These are phyloP conservation scores for Pherbina coryleti DNA, from an alignment of 2,888 invertebrate genomes.

Conservation along the genomic window DNA sequence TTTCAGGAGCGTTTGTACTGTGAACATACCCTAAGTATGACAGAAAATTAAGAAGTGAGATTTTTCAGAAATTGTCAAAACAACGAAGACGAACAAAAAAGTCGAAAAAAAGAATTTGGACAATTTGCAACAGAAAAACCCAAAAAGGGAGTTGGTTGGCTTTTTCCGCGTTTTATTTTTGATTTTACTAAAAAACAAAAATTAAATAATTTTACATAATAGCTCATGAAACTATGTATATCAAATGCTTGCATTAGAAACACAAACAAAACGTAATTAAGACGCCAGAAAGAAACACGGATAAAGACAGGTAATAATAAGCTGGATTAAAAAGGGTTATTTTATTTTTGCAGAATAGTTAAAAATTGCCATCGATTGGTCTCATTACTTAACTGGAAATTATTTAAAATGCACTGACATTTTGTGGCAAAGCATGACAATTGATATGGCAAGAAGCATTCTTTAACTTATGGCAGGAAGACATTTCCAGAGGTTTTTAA, in stretches of 20 bases:
- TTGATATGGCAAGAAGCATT: too few species aligned
- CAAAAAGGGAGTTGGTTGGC: slow-evolving; percentile 30
- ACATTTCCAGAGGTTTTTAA: not conserved
- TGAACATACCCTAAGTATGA: not conserved
- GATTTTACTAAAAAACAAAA: slow-evolving; percentile 6
- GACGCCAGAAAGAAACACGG: not conserved
- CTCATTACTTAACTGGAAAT: not conserved
- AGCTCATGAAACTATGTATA: not conserved
- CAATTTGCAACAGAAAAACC: slow-evolving; percentile 22
- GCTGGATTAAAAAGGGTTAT: not conserved
- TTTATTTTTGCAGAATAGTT: not conserved
- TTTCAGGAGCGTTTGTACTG: not conserved
- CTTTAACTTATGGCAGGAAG: too few species aligned
- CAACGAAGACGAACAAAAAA: slow-evolving; percentile 4
- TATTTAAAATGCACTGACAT: not conserved
- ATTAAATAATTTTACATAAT: not conserved
- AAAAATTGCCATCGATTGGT: not conserved
- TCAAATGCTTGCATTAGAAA: not conserved
- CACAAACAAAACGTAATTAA: not conserved
- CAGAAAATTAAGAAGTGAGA: not conserved
- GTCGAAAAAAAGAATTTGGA: slow-evolving; percentile 5
- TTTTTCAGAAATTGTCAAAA: slow-evolving; percentile 25
- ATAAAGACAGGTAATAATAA: not conserved
- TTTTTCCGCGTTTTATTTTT: slow-evolving; percentile 6
- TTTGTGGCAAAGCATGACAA: too few species aligned